A percentile compares a stretch with the other conserved stretches of the same genome.
Conservation (phyloP, 2,888 invertebrate genomes). For the Polyommatus icarus region DNA sequence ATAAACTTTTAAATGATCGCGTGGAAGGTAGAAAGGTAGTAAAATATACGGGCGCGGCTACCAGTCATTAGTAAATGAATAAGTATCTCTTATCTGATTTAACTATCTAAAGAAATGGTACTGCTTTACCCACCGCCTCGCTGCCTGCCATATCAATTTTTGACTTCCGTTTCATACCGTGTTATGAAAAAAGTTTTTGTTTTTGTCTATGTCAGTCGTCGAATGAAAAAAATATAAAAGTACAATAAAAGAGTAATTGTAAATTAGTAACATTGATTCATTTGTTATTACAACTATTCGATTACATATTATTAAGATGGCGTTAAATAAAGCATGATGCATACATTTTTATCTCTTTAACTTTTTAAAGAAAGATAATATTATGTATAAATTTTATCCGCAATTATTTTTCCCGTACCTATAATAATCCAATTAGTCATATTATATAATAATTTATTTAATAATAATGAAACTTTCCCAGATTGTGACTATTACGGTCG, state of each 20-base stretch:
- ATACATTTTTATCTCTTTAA: too few relatives aligned
- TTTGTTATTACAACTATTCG: too few relatives aligned
- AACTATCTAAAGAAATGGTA: conserved; percentile 4
- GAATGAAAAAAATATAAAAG: neutral
- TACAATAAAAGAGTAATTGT: neutral
- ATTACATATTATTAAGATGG: too few relatives aligned
- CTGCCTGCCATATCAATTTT: neutral
- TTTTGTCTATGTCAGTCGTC: too few relatives aligned
- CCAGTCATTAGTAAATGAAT: conserved; percentile 7
- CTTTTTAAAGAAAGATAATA: too few relatives aligned
- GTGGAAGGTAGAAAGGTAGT: neutral
- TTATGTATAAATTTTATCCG: too few relatives aligned
- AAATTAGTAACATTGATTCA: too few relatives aligned
- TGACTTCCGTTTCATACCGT: neutral
- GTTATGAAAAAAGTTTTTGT: neutral
- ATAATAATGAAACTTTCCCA: neutral
- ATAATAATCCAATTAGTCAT: neutral
- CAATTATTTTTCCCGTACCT: neutral
- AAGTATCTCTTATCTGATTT: neutral
- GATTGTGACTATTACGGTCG: neutral
- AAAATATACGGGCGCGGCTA: conserved; percentile 4
- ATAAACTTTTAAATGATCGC: neutral
- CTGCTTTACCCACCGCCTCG: neutral
- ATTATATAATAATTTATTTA: neutral
- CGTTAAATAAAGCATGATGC: too few relatives aligned